phyloP scores from a whole-genome alignment of 2,113 vertebrate species.

The Cochlearius cochlearius region DNA sequence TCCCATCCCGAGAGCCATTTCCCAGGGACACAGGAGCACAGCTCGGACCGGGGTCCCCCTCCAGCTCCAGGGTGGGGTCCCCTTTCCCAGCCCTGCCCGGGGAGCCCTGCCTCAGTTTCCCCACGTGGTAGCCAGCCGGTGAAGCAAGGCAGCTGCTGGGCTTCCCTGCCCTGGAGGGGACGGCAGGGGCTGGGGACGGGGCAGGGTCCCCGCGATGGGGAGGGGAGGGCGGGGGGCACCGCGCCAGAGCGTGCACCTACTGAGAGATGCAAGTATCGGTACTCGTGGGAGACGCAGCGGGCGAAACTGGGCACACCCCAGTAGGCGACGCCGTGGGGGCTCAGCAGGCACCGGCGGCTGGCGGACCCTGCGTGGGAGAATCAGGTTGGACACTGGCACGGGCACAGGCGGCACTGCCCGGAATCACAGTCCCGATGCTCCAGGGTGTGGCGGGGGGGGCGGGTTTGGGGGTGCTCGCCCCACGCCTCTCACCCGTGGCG shows the following conservation, averaged over 20 bases:
- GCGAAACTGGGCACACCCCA: conserved; percentile 98
- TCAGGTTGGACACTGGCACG: fast-evolving
- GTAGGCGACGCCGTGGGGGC: conserved; percentile 93
- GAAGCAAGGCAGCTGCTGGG: too few species aligned
- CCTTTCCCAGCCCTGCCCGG: not conserved
- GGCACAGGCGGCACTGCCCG: not conserved
- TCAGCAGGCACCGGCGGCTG: conserved; percentile 98
- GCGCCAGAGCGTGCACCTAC: conserved; percentile 71
- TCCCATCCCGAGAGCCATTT: not conserved
- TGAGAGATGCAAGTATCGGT: conserved; percentile 95
- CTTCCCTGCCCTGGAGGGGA: not conserved
- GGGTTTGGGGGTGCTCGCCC: not conserved
- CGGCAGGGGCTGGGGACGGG: not conserved
- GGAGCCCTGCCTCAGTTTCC: not conserved
- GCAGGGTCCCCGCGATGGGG: not conserved
- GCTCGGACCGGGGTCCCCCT: not conserved
- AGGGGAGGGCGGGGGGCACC: not conserved
- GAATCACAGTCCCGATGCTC: too few species aligned
- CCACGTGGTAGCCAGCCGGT: fast-evolving
- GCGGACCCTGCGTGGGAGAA: conserved; percentile 80
- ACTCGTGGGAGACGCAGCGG: conserved; percentile 97
- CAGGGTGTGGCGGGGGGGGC: fast-evolving
- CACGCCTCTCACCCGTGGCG: conserved; percentile 83
- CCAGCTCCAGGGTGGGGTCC: not conserved
- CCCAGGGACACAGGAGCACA: not conserved